Conservation (phyloP, 2,797 vertebrate species). For the Diglossa cyanea region DNA sequence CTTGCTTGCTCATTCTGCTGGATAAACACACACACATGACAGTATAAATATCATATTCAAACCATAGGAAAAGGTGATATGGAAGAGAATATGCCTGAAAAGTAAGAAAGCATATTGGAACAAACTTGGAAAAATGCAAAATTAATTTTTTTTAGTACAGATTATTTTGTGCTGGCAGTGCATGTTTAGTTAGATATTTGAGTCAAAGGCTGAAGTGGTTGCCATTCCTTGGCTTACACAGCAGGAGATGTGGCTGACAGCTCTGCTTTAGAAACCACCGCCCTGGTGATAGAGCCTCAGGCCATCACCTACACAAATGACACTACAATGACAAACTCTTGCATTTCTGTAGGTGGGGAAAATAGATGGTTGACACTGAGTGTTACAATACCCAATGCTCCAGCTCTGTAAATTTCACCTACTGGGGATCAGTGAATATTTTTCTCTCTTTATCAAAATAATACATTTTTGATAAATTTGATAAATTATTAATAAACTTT, state of each 20-base stretch:
- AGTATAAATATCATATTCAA: background rate
- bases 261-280: background rate
- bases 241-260: background rate
- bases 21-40: accelerated
- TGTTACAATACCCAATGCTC: background rate
- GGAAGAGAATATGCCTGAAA: background rate
- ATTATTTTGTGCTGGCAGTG: background rate
- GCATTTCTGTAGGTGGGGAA: background rate
- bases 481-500: background rate
- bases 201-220: background rate
- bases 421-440: background rate
- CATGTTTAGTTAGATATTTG: background rate
- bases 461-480: background rate
- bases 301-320: background rate
- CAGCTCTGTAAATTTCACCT: background rate
- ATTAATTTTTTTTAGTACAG: background rate
- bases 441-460: background rate
- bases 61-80: background rate
- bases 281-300: background rate
- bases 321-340: background rate
- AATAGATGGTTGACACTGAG: background rate
- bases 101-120: background rate
- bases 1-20: background rate
- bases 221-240: background rate
- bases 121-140: background rate